Evolutionary conservation across 1,140 invertebrate species (phyloP).

Genomic region (Tetraneura akinire): DNA sequence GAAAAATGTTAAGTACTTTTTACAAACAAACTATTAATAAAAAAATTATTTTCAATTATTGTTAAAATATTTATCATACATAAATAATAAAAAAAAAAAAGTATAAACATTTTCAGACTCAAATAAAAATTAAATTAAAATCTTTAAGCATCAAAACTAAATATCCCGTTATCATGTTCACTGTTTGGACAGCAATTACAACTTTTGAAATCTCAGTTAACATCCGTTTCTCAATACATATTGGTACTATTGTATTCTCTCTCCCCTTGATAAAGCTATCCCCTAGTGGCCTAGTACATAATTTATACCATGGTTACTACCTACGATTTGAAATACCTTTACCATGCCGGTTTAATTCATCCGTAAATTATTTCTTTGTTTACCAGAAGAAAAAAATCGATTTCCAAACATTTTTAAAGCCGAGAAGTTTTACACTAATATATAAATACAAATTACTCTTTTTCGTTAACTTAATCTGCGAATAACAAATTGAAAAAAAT

Average conservation of each 20-base stretch:
- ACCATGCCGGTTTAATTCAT: background rate
- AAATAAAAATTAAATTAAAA: background rate
- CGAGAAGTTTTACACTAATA: too few species aligned
- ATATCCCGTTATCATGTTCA: slow-evolving; percentile 7
- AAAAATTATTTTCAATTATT: too few species aligned
- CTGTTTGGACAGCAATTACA: background rate
- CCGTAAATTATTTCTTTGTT: slow-evolving; percentile 6
- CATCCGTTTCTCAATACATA: background rate
- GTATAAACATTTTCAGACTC: too few species aligned
- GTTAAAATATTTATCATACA: too few species aligned
- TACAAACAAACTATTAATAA: too few species aligned
- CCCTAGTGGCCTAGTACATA: background rate
- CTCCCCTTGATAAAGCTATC: background rate
- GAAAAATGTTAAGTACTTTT: too few species aligned
- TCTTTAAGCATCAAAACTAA: background rate
- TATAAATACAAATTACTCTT: too few species aligned
- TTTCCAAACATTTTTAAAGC: background rate
- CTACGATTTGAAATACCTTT: background rate
- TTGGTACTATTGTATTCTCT: background rate
- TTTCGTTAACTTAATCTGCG: too few species aligned
- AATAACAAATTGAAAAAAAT: too few species aligned
- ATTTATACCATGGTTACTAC: slow-evolving; percentile 2
- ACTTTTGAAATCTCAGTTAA: slow-evolving; percentile 16
- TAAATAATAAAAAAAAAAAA: too few species aligned
- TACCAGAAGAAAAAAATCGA: slow-evolving; percentile 4